Evolutionary conservation across 92 coral and sea anemone species (phyloP).

Genomic region (Scolanthus callimorphus): DNA sequence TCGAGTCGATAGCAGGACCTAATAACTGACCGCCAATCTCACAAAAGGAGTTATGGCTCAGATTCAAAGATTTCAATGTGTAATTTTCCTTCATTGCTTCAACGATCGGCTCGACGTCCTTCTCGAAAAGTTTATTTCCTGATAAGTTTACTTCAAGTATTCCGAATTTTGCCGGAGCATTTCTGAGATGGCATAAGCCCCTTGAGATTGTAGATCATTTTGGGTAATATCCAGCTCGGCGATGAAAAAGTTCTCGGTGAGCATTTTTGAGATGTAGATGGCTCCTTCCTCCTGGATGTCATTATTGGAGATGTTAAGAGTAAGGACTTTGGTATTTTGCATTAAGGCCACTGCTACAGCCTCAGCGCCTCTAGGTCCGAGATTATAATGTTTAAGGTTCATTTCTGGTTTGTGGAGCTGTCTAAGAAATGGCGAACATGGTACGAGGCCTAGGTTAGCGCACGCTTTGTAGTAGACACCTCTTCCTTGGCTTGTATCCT

Average conservation of each 20-base stretch:
- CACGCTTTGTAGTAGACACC: slow-evolving; percentile 71
- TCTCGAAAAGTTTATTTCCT: slow-evolving; percentile 65
- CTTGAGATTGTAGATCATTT: slow-evolving; percentile 81
- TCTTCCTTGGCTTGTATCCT: slow-evolving; percentile 49
- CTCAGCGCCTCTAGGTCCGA: slow-evolving; percentile 88
- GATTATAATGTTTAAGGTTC: slow-evolving; percentile 68
- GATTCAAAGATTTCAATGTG: slow-evolving; percentile 78
- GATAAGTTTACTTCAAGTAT: slow-evolving; percentile 81
- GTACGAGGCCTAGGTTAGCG: slow-evolving; percentile 66
- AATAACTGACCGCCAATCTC: slow-evolving; percentile 82
- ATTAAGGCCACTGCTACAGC: slow-evolving; percentile 90
- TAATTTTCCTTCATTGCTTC: slow-evolving; percentile 90
- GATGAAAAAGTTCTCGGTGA: slow-evolving; percentile 87
- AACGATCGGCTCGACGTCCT: slow-evolving; percentile 88
- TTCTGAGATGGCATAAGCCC: slow-evolving; percentile 91
- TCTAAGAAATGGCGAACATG: slow-evolving; percentile 81
- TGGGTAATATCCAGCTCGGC: slow-evolving; percentile 89
- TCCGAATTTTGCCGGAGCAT: slow-evolving; percentile 86
- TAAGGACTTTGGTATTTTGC: slow-evolving; percentile 63
- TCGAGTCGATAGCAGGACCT: slow-evolving; percentile 89
- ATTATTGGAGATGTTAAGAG: slow-evolving; percentile 71
- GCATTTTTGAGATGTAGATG: slow-evolving; percentile 84
- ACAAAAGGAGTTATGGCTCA: slow-evolving; percentile 77
- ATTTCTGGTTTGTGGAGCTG: slow-evolving; percentile 75
- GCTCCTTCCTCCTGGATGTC: slow-evolving; percentile 88